Conservation (phyloP, 2,113 vertebrate species). For the Sylvia atricapilla region DNA sequence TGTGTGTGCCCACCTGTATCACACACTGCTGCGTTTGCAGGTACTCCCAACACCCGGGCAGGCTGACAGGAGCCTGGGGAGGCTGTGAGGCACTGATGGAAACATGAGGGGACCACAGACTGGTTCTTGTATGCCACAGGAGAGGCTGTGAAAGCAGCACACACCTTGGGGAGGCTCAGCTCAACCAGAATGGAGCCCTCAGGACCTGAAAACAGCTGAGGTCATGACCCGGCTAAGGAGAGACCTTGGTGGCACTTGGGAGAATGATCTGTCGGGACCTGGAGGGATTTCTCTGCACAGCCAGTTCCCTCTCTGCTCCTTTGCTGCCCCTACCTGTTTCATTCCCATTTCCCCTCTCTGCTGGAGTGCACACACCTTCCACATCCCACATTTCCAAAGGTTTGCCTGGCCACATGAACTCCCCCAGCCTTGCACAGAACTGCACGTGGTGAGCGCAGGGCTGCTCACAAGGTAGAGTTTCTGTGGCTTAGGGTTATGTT, state of each 20-base stretch:
- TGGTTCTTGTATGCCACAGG: not conserved
- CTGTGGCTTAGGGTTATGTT: conserved; percentile 61
- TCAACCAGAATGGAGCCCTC: not conserved
- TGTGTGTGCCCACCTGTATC: not conserved
- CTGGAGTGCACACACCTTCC: not conserved
- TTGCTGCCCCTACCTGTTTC: not conserved
- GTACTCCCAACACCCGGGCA: no score
- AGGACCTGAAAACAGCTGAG: not conserved
- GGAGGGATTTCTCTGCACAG: not conserved
- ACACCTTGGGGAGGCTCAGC: not conserved
- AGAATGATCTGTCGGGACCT: not conserved
- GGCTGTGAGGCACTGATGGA: not conserved
- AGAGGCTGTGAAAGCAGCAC: not conserved
- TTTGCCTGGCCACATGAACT: not conserved
- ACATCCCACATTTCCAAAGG: not conserved
- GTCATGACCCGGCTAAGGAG: not conserved
- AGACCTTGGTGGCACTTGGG: not conserved
- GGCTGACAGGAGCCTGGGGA: not conserved
- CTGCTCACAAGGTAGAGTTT: conserved; percentile 41
- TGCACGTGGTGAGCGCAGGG: not conserved
- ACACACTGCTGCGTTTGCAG: not conserved
- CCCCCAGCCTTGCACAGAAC: conserved; percentile 36
- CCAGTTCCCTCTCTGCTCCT: not conserved
- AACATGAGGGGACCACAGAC: not conserved
- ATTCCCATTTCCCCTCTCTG: not conserved